These are phyloP conservation scores for Megaleporinus macrocephalus DNA, from an alignment of 2,113 vertebrate genomes.

Conservation along the genomic window DNA sequence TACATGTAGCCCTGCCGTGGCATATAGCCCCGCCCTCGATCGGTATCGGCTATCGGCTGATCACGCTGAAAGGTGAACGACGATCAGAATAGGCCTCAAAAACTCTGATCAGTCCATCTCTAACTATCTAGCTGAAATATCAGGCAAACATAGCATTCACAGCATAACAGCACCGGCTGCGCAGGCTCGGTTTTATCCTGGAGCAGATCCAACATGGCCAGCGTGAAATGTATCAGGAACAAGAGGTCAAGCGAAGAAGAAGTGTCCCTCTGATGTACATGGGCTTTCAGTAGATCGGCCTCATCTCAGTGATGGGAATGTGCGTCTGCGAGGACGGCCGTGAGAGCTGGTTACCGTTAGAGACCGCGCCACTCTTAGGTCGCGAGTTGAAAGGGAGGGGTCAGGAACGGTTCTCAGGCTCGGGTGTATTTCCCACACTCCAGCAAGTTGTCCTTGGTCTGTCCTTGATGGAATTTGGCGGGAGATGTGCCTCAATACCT, in stretches of 20 bases:
- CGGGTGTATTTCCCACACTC: not conserved
- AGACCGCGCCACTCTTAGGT: not conserved
- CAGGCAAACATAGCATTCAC: slow-evolving; percentile 63
- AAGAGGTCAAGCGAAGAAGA: slow-evolving; percentile 49
- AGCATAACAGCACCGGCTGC: slow-evolving; percentile 42
- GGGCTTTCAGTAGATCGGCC: slow-evolving; percentile 27
- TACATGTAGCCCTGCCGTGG: no score
- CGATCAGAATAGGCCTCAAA: no score
- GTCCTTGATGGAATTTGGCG: slow-evolving; percentile 22
- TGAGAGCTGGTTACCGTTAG: slow-evolving; percentile 1
- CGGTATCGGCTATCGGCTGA: no score
- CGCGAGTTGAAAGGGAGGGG: not conserved
- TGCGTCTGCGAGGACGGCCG: not conserved
- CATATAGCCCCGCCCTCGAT: no score
- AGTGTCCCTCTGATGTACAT: slow-evolving; percentile 24
- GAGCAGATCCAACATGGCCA: slow-evolving; percentile 53
- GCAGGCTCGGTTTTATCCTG: slow-evolving; percentile 51
- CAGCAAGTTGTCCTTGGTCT: slow-evolving; percentile 13
- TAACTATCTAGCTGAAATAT: no score
- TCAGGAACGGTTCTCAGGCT: not conserved
- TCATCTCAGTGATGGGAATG: slow-evolving; percentile 15
- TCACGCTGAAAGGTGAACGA: no score
- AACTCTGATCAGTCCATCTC: no score
- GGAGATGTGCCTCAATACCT: not conserved
- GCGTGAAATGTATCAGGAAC: slow-evolving; percentile 70